Conservation (phyloP, 2,888 invertebrate genomes). For the Aethes cnicana region DNA sequence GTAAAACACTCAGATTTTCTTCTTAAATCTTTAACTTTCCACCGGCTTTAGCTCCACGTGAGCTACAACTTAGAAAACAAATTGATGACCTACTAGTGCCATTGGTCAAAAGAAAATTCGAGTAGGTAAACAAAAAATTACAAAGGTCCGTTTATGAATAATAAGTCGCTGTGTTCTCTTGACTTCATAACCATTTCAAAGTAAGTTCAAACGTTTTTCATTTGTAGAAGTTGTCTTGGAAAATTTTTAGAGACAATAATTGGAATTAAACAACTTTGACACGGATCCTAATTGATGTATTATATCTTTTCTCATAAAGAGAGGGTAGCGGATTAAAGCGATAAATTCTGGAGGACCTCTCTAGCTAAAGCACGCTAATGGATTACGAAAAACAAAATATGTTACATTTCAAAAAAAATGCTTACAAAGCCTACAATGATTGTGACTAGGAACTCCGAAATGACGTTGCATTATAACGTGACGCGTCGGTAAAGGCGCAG, state of each 20-base stretch:
- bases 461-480: slow-evolving; percentile 28
- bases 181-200: not conserved
- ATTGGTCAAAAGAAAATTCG: not conserved
- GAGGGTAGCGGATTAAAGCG: too few species aligned
- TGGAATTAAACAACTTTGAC: too few species aligned
- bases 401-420: not conserved
- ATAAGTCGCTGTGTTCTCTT: not conserved
- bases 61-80: not conserved
- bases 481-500: slow-evolving; percentile 25
- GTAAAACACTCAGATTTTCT: not conserved
- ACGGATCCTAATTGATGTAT: too few species aligned
- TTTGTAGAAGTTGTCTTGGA: too few species aligned
- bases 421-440: not conserved
- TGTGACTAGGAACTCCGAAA: slow-evolving; percentile 25
- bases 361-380: too few species aligned
- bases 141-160: not conserved
- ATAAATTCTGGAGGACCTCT: too few species aligned
- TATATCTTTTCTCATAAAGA: too few species aligned
- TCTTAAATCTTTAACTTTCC: not conserved
- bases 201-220: not conserved
- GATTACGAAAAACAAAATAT: too few species aligned
- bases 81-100: not conserved
- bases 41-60: not conserved
- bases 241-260: too few species aligned
- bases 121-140: not conserved